Evolutionary conservation across 2,888 invertebrate species (phyloP).

Genomic region (Harpagoxenus sublaevis): DNA sequence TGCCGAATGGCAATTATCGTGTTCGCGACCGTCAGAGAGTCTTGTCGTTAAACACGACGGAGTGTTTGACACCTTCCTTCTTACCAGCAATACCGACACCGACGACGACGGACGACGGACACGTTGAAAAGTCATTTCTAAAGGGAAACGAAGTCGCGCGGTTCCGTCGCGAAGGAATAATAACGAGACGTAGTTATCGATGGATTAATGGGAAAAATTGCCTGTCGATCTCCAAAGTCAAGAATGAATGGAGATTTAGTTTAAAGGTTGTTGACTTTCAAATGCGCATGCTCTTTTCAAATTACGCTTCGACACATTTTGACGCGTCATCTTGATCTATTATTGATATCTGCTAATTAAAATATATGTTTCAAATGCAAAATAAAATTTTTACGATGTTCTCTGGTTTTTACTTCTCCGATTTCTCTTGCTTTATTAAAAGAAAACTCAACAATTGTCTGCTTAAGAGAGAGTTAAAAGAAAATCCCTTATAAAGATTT

Average conservation of each 20-base stretch:
- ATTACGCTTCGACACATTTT: background rate
- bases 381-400: background rate
- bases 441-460: background rate
- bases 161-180: constrained; percentile 44
- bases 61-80: constrained; percentile 53
- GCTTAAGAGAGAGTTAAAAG: background rate
- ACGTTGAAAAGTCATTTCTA: constrained; percentile 57
- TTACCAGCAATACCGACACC: constrained; percentile 23
- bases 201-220: constrained; percentile 68
- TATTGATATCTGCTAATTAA: background rate
- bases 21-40: constrained; percentile 58
- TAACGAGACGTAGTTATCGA: constrained; percentile 48
- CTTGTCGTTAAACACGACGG: constrained; percentile 52
- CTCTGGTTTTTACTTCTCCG: background rate
- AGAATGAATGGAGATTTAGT: constrained; percentile 62
- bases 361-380: background rate
- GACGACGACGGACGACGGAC: background rate
- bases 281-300: background rate
- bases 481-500: background rate
- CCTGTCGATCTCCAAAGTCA: constrained; percentile 63
- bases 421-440: background rate
- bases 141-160: constrained; percentile 57
- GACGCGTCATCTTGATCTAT: background rate
- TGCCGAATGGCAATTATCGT: constrained; percentile 63
- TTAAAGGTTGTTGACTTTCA: constrained; percentile 59